Conservation (phyloP, 2,888 invertebrate genomes). For the Sinhomidia bicolor region DNA sequence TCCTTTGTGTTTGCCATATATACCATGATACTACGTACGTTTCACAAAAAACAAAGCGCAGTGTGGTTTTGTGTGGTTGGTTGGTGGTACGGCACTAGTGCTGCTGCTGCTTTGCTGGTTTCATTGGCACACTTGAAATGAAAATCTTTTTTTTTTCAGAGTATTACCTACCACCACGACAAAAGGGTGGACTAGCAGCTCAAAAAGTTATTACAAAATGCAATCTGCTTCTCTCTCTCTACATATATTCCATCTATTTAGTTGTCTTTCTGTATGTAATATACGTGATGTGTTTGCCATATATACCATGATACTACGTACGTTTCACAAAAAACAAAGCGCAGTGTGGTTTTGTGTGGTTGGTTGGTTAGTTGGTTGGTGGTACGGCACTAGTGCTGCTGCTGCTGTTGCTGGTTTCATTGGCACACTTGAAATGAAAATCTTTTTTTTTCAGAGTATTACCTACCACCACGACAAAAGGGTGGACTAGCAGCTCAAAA, state of each 20-base stretch:
- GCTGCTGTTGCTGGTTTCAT: too few relatives aligned
- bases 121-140: slow-evolving; percentile 47
- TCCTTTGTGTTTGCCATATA: too few relatives aligned
- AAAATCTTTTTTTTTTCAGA: slow-evolving; percentile 32
- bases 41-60: background rate
- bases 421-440: slow-evolving; percentile 50
- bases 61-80: slow-evolving; percentile 4
- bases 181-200: slow-evolving; percentile 7
- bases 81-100: too few relatives aligned
- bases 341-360: slow-evolving; percentile 2
- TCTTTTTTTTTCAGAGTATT: slow-evolving; percentile 20
- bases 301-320: background rate
- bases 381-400: too few relatives aligned
- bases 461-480: slow-evolving; percentile 22
- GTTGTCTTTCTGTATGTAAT: too few relatives aligned
- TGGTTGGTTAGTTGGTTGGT: too few relatives aligned
- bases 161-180: slow-evolving; percentile 30
- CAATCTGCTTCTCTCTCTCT: background rate
- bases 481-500: slow-evolving; percentile 8
- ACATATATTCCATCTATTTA: too few relatives aligned
- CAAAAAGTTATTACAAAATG: slow-evolving; percentile 27
- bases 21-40: background rate
- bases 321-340: background rate
- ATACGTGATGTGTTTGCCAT: background rate
- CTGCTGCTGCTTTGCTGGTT: too few relatives aligned